phyloP scores from a whole-genome alignment of 1,140 invertebrate species.

The Orius laevigatus region DNA sequence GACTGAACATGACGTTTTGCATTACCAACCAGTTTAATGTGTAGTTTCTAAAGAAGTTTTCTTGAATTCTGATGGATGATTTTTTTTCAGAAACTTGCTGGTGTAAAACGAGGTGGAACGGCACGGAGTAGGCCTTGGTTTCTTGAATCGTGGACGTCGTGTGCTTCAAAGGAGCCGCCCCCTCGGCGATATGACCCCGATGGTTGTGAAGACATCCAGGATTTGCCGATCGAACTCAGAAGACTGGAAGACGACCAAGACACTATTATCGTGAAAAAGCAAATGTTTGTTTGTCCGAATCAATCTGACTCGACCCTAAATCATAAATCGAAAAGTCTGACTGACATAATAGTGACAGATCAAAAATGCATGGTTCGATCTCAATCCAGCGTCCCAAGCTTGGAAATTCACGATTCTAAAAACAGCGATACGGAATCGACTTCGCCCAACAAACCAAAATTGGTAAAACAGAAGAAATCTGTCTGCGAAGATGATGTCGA shows the following conservation, averaged over 20 bases:
- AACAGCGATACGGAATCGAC: slow-evolving; percentile 13
- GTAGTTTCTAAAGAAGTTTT: not conserved
- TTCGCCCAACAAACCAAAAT: slow-evolving; percentile 34
- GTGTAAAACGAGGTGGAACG: slow-evolving; percentile 40
- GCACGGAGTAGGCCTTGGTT: slow-evolving; percentile 50
- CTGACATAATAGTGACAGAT: slow-evolving; percentile 48
- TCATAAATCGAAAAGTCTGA: slow-evolving; percentile 61
- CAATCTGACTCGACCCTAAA: slow-evolving; percentile 28
- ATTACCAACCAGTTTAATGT: too few species aligned
- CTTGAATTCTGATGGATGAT: too few species aligned
- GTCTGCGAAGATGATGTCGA: slow-evolving; percentile 40
- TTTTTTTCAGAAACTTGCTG: slow-evolving; percentile 48
- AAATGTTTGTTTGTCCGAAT: slow-evolving; percentile 31
- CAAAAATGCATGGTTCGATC: slow-evolving; percentile 46
- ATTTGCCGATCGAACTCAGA: slow-evolving; percentile 76
- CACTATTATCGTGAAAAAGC: slow-evolving; percentile 27
- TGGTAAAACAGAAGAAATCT: slow-evolving; percentile 67
- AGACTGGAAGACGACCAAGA: slow-evolving; percentile 53
- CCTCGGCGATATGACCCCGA: slow-evolving; percentile 32
- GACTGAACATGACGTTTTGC: too few species aligned
- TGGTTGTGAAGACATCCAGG: slow-evolving; percentile 44
- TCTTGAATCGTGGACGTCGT: slow-evolving; percentile 54
- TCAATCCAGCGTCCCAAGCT: slow-evolving; percentile 53
- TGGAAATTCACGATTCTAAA: slow-evolving; percentile 27
- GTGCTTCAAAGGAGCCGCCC: slow-evolving; percentile 33